Percentiles rank a stretch among this genome's conserved stretches.
phyloP scores from a whole-genome alignment of 1,140 invertebrate species.

The Patella vulgata region DNA sequence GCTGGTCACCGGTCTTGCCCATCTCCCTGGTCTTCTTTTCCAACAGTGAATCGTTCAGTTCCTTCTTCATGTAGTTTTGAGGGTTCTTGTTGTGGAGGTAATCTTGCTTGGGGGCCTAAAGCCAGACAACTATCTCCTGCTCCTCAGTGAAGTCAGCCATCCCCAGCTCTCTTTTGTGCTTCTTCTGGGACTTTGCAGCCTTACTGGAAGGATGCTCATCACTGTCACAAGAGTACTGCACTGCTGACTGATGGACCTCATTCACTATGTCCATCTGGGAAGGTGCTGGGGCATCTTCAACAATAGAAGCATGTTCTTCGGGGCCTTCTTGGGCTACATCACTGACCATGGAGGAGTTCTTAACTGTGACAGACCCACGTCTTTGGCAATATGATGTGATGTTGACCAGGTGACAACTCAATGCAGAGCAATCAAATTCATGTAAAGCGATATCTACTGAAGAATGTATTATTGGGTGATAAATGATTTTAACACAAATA shows the following conservation, averaged over 20 bases:
- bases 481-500: too few species aligned
- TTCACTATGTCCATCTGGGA: constrained; percentile 6
- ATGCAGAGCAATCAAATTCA: too few species aligned
- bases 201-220: constrained; percentile 11
- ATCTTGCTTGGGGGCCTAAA: constrained; percentile 11
- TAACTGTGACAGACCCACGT: neutral
- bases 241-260: constrained; percentile 9
- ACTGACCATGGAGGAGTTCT: neutral
- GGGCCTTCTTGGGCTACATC: constrained; percentile 10
- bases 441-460: too few species aligned
- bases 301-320: constrained; percentile 7
- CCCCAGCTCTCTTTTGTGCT: constrained; percentile 11
- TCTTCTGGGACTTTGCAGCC: constrained; percentile 14
- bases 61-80: neutral
- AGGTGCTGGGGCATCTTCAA: constrained; percentile 7
- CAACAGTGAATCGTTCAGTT: too few species aligned
- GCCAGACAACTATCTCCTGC: constrained; percentile 14
- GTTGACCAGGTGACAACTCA: neutral
- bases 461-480: too few species aligned
- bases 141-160: constrained; percentile 11
- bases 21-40: too few species aligned
- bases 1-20: too few species aligned
- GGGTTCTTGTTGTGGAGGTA: constrained; percentile 8
- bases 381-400: constrained; percentile 7
- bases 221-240: neutral